phyloP scores from a whole-genome alignment of 2,888 invertebrate species.

The Pachymerium ferrugineum region DNA sequence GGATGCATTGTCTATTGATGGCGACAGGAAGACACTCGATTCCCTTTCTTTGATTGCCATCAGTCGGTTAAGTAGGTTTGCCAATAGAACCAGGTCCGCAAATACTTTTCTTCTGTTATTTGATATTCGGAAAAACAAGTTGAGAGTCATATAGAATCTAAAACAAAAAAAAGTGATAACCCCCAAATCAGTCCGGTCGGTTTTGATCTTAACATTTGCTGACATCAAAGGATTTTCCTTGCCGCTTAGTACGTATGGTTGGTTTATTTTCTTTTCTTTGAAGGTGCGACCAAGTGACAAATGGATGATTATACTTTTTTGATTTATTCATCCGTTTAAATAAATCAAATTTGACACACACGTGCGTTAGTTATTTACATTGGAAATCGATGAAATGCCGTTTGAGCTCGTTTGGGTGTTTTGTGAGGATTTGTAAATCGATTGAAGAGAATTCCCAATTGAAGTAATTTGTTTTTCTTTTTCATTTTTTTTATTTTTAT shows the following conservation, averaged over 20 bases:
- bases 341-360: neutral
- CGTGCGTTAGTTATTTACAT: neutral
- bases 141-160: neutral
- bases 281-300: no score
- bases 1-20: neutral
- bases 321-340: neutral
- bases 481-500: neutral
- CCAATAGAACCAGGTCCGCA: neutral
- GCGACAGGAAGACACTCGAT: neutral
- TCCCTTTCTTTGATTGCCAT: neutral
- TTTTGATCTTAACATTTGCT: no score
- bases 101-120: neutral
- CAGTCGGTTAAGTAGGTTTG: neutral
- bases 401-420: neutral
- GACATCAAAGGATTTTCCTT: no score
- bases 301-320: neutral
- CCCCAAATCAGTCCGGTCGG: no score
- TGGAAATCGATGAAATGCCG: neutral
- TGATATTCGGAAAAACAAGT: neutral
- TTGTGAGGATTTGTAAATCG: neutral
- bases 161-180: no score
- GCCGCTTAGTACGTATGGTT: no score
- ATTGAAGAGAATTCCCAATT: neutral
- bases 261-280: no score
- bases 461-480: neutral